These are phyloP conservation scores for Probosciger aterrimus DNA, from an alignment of 2,113 vertebrate species.

Conservation along the genomic window DNA sequence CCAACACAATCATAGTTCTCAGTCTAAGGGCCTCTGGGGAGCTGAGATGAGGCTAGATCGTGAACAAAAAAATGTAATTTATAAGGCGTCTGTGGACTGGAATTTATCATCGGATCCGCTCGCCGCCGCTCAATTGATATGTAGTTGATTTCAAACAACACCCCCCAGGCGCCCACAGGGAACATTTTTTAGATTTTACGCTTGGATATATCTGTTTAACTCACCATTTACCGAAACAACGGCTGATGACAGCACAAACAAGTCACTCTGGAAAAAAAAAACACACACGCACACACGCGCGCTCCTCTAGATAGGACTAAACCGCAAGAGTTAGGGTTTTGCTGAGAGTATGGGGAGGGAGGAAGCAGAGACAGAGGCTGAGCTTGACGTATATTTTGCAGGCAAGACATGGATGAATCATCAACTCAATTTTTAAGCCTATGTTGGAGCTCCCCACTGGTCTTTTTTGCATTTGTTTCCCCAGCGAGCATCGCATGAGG, in stretches of 20 bases:
- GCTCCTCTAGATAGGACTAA: neutral
- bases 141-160: conserved; percentile 98
- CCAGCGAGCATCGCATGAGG: rapidly evolving
- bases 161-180: conserved; percentile 88
- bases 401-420: neutral
- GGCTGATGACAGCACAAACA: conserved; percentile 89
- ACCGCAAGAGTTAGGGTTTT: conserved; percentile 15
- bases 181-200: conserved; percentile 99
- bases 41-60: conserved; percentile 85
- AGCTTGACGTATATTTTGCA: neutral
- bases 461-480: neutral
- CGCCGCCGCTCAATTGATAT: conserved; percentile 94
- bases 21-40: conserved; percentile 86
- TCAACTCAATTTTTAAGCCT: neutral
- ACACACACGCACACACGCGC: rapidly evolving
- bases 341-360: conserved; percentile 30
- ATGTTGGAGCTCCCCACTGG: neutral
- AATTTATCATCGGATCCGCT: conserved; percentile 90
- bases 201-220: conserved; percentile 99
- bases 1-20: conserved; percentile 87
- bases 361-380: neutral
- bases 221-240: conserved; percentile 96
- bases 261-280: conserved; percentile 71
- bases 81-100: conserved; percentile 89
- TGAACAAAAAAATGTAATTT: conserved; percentile 90